Evolutionary conservation across 2,797 vertebrate species (phyloP), one percentile per base, ranked within the genome.

Genomic region (Sebastes oblongus): DNA sequence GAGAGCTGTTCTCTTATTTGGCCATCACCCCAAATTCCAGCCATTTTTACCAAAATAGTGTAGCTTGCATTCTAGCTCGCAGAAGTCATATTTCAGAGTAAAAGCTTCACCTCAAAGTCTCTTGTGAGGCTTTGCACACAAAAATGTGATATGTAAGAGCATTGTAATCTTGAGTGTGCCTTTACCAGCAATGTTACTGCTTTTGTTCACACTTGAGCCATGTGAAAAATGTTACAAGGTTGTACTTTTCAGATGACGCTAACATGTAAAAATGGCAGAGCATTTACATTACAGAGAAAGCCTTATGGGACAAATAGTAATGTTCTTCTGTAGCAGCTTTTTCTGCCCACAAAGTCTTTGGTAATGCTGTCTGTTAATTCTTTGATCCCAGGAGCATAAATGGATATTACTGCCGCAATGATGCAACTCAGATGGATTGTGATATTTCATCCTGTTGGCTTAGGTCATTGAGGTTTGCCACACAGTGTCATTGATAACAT

Each of bases 401-500:
- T 46, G n/a, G 61, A 76, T 76, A 29, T 76, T 59, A 58, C 70
- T 30, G 16, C 22, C 27, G 34, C 18, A 27, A 39, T 81, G 58
- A 64, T 66, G 42, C 69, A 68, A 72, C 50, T 59, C 30, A 10
- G 46, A 59, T 22, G 6, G 54, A 56, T 66, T 77, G 59, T 66
- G 59, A 32, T 14, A 30, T 72, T 70, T 83, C 50, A 66, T 79
- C 69, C 72, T 4, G 58, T 62, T 58, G 52, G 64, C 32, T 61
- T 22, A 3, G 46, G 67, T 78, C 66, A 50, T 5, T 62, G 55
- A 74, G 52, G 66, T 77, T 80, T 72, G n/a, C 74, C 66, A 46
- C 4, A 58, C 22, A 61, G 60, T 34, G 71, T 67, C 72, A 82
- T 42, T 65, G 58, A 77, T 72, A 86, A 71, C 29, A 80, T 55